phyloP scores from a whole-genome alignment of 2,113 vertebrate genomes.

The Plecturocebus donacophilus region DNA sequence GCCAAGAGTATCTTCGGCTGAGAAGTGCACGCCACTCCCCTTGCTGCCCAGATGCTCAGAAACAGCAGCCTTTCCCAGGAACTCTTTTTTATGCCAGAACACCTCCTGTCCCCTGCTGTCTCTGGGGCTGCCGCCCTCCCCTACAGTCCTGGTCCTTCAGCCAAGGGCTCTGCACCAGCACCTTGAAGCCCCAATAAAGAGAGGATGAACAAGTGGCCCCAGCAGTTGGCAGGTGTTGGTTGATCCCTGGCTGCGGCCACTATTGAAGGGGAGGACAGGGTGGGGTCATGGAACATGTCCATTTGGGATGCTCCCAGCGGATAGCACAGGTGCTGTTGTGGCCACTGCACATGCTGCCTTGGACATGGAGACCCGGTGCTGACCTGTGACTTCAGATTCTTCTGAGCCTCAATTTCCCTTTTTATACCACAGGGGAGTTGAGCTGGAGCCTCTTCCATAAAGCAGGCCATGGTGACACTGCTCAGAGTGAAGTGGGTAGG shows the following conservation, averaged over 20 bases:
- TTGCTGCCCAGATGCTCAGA: neutral
- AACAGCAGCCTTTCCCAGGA: constrained; percentile 24
- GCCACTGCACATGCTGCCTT: neutral
- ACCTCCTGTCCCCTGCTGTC: neutral
- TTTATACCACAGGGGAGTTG: neutral
- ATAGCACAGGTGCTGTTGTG: neutral
- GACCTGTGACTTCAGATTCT: neutral
- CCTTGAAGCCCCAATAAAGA: constrained; percentile 59
- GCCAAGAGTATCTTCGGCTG: constrained; percentile 93
- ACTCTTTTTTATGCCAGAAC: constrained; percentile 32
- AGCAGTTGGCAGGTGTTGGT: neutral
- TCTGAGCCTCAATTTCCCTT: neutral
- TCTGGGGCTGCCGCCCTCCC: neutral
- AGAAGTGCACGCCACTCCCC: neutral
- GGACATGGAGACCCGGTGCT: neutral
- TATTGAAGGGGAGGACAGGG: neutral
- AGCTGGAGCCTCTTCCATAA: neutral
- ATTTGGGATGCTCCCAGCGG: neutral
- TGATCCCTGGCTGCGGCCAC: neutral
- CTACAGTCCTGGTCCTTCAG: neutral
- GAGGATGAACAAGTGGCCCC: neutral
- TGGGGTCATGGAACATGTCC: neutral
- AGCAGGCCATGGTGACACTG: neutral
- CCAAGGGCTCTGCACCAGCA: neutral
- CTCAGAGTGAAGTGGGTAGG: neutral